A percentile compares a stretch with the other conserved stretches of the same genome.
Conservation (phyloP, 1,140 invertebrate species). For the Drosophila pseudoobscura region DNA sequence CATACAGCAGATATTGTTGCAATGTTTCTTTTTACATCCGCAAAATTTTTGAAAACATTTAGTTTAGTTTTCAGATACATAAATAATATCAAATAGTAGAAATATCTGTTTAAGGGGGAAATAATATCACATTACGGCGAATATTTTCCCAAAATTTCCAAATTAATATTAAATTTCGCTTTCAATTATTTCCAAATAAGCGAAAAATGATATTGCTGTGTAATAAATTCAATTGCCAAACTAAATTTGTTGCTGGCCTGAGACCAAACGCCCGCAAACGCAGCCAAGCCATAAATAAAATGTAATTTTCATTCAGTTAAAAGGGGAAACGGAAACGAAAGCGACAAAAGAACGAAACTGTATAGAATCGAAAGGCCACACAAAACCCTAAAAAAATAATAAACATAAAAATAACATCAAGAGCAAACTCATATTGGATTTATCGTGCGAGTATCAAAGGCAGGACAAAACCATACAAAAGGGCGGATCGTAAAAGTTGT, state of each 20-base stretch:
- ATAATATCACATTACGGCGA: too few relatives aligned
- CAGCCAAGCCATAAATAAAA: conserved; percentile 33
- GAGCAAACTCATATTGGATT: conserved; percentile 27
- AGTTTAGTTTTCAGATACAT: too few relatives aligned
- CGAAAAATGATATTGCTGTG: conserved; percentile 2
- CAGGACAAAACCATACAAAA: conserved; percentile 12
- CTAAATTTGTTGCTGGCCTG: conserved; percentile 23
- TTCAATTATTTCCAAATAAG: not conserved
- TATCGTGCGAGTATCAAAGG: conserved; percentile 2
- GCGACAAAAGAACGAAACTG: not conserved
- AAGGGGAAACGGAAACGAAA: conserved; percentile 14
- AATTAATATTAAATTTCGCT: conserved; percentile 2
- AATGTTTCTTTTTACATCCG: too few relatives aligned
- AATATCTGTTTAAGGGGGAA: too few relatives aligned
- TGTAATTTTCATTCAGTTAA: conserved; percentile 3
- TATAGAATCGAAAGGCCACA: conserved; percentile 34
- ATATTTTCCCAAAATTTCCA: too few relatives aligned
- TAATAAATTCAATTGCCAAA: conserved; percentile 16
- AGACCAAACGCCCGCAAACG: not conserved
- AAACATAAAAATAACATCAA: conserved; percentile 46
- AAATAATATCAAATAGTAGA: too few relatives aligned
- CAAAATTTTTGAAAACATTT: too few relatives aligned
- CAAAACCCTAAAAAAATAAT: conserved; percentile 44
- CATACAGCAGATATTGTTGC: too few relatives aligned
- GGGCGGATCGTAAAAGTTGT: conserved; percentile 31